These are phyloP conservation scores for Drosophila paramelanica DNA, from an alignment of 2,888 invertebrate genomes.

Conservation along the genomic window DNA sequence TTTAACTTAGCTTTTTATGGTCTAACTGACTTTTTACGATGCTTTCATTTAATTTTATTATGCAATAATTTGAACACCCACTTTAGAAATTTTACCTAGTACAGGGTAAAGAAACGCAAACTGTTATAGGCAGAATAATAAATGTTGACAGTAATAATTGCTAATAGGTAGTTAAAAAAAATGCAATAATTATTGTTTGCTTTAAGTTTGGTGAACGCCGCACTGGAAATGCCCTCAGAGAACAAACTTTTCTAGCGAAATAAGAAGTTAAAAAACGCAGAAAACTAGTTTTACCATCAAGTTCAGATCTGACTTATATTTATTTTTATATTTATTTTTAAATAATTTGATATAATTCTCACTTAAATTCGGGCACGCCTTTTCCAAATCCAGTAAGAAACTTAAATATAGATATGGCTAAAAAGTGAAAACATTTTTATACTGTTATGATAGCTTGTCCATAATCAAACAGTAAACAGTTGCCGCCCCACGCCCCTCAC, in stretches of 20 bases:
- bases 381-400: neutral
- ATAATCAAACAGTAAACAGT: conserved; percentile 1
- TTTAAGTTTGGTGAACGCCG: neutral
- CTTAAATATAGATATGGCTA: conserved; percentile 5
- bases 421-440: conserved; percentile 16
- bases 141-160: conserved; percentile 3
- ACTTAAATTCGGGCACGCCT: neutral
- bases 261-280: no score
- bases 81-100: neutral
- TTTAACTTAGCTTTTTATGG: no score
- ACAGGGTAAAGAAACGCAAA: neutral
- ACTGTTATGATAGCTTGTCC: conserved; percentile 23
- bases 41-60: neutral
- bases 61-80: neutral
- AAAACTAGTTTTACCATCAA: no score
- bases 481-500: neutral
- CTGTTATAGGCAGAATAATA: neutral
- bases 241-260: neutral
- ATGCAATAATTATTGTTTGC: neutral
- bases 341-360: neutral
- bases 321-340: neutral
- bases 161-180: neutral
- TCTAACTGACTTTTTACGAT: no score
- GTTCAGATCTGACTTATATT: neutral
- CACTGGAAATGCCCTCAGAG: neutral